Evolutionary conservation across 2,113 vertebrate genomes (phyloP).

Genomic region (Syngnathus typhle): DNA sequence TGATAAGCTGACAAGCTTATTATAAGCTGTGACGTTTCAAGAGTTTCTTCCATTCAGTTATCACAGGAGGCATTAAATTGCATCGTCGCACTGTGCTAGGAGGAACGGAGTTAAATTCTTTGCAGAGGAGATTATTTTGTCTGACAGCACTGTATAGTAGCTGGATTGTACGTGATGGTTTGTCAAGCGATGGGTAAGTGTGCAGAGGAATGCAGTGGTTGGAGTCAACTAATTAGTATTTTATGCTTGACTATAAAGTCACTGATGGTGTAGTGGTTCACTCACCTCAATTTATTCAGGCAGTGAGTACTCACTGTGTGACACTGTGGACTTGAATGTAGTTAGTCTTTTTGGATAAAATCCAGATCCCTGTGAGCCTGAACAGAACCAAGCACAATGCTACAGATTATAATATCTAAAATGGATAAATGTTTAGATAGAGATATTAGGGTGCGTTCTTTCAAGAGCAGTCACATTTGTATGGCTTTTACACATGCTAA

Average conservation of each 20-base stretch:
- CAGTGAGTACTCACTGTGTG: background rate
- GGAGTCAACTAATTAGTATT: slow-evolving; percentile 26
- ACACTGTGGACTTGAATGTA: background rate
- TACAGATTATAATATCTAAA: no score
- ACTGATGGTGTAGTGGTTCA: background rate
- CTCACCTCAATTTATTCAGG: background rate
- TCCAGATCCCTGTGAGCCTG: background rate
- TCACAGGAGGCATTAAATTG: slow-evolving; percentile 73
- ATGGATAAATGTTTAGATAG: no score
- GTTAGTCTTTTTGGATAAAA: background rate
- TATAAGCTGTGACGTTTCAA: slow-evolving; percentile 79
- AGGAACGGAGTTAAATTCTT: slow-evolving; percentile 75
- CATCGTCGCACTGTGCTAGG: slow-evolving; percentile 60
- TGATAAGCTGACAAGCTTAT: slow-evolving; percentile 82
- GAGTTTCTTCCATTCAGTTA: slow-evolving; percentile 76
- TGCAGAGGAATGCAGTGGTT: slow-evolving; percentile 26
- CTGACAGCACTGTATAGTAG: slow-evolving; percentile 65
- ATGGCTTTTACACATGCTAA: no score
- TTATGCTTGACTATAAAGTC: slow-evolving; percentile 7
- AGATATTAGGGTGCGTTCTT: no score
- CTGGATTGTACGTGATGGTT: slow-evolving; percentile 61
- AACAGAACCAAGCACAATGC: background rate
- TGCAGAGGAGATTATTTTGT: slow-evolving; percentile 71
- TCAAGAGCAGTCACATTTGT: no score
- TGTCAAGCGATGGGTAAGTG: slow-evolving; percentile 52